Conservation (phyloP, 2,113 vertebrate species). For the Tupaia chinensis region DNA sequence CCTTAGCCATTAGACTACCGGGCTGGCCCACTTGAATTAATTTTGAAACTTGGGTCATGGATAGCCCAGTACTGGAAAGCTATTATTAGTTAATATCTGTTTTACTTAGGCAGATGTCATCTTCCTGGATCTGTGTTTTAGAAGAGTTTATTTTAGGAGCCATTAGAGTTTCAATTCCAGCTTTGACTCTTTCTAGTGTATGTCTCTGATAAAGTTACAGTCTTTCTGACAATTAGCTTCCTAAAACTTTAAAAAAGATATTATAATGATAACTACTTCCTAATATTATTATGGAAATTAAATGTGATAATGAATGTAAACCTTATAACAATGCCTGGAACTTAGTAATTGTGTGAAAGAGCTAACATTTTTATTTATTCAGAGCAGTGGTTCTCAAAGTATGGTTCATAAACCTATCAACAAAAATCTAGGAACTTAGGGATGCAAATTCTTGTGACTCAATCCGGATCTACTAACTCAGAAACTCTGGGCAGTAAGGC, state of each 20-base stretch:
- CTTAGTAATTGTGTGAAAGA: not conserved
- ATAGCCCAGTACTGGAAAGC: not conserved
- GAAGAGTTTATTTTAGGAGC: not conserved
- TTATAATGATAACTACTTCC: not conserved
- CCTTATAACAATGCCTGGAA: not conserved
- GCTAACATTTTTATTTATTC: conserved; percentile 12
- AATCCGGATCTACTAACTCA: not conserved
- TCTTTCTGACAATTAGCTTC: conserved; percentile 28
- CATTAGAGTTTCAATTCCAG: not conserved
- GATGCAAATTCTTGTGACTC: not conserved
- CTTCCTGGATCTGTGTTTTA: not conserved
- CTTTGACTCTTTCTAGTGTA: conserved; percentile 9
- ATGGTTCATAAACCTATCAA: not conserved
- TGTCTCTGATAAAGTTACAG: conserved; percentile 4
- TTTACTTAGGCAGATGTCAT: not conserved
- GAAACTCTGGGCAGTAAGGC: not conserved
- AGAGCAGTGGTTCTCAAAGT: not conserved
- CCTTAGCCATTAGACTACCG: too few relatives aligned
- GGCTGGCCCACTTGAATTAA: conserved; percentile 42
- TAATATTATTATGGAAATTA: conserved; percentile 8
- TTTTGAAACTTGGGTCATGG: conserved; percentile 71
- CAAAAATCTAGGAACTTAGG: not conserved
- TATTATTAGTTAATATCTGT: not conserved
- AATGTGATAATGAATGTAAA: not conserved
- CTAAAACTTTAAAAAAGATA: conserved; percentile 11